Evolutionary conservation across 2,113 vertebrate genomes (phyloP), one percentile per base, ranked within the genome.

Genomic region (Perca fluviatilis): DNA sequence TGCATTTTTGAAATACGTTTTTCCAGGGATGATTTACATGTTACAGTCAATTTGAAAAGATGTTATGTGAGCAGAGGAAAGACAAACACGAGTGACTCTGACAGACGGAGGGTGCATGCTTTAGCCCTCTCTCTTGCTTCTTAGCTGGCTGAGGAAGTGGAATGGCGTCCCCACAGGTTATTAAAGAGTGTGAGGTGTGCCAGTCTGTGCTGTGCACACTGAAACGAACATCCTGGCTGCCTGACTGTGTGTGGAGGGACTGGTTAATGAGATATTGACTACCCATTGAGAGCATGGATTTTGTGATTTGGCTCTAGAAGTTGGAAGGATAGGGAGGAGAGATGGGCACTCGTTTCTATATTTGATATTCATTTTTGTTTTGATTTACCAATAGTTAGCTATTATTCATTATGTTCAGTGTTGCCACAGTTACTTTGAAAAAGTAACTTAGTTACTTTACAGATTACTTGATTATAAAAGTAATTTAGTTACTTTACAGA

Each of bases 221-320:
- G 83, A 91, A 87, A 86, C 82, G 56, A 85, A 81, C 85, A 86
- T 82, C 79, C 89, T 77, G 85, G 80, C 86, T 81, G 86, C 80
- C 80, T 87, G 85, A 47, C 90, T 91, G 80, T 88, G 88, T 88
- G 88, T 83, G 86, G 85, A 86, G 86, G 66, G 88, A 88, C 93
- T 95, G 89, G 60, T 93, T 96, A 95, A 96, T 95, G 94, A 95
- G 94, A 95, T 96, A 96, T 96, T 94, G 95, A 95, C 93, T 94
- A 93, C 88, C 92, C 93, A 95, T 95, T 90, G 93, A 95, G 91
- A 92, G 90, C 92, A 95, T 95, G 92, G 95, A 95, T 95, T 95
- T 96, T 94, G 40, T 95, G 78, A 95, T 96, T 95, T 94, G 91
- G 92, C 92, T 86, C 68, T 85, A 80, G 89, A 86, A 85, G 80